Percentiles rank a stretch among this genome's conserved stretches.
phyloP scores from a whole-genome alignment of 1,140 invertebrate species.

The Drosophila cardini region DNA sequence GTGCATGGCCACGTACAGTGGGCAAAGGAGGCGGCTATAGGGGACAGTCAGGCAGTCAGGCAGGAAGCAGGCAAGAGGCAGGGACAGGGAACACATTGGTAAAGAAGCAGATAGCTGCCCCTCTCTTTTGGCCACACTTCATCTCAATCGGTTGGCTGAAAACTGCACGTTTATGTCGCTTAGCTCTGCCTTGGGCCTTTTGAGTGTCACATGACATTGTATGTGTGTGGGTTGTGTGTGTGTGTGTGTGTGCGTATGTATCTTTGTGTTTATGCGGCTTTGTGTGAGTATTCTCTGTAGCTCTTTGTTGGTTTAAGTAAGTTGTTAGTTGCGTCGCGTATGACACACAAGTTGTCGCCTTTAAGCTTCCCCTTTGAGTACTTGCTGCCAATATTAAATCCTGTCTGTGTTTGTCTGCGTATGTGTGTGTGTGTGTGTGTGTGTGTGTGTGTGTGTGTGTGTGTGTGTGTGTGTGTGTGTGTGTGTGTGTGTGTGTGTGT shows the following conservation, averaged over 20 bases:
- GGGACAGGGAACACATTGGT: conserved; percentile 11
- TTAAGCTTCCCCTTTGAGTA: conserved; percentile 59
- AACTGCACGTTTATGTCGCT: conserved; percentile 61
- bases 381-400: conserved; percentile 53
- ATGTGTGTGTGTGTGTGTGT: background rate
- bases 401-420: conserved; percentile 2
- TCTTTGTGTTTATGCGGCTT: conserved; percentile 9
- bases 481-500: background rate
- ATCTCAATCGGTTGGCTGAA: conserved; percentile 9
- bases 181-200: conserved; percentile 65
- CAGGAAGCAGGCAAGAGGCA: no score
- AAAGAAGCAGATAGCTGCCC: conserved; percentile 29
- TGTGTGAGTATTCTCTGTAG: conserved; percentile 21
- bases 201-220: conserved; percentile 68
- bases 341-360: conserved; percentile 78
- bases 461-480: background rate
- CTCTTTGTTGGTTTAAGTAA: conserved; percentile 63
- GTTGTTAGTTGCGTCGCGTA: conserved; percentile 68
- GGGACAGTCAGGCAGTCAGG: background rate
- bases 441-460: background rate
- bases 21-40: background rate
- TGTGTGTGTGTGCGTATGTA: conserved; percentile 26
- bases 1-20: conserved; percentile 66
- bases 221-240: conserved; percentile 39
- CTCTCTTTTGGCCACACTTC: background rate